Base-by-base conservation (phyloP, 2,797 vertebrate species). In the Ammospiza maritima region DNA sequence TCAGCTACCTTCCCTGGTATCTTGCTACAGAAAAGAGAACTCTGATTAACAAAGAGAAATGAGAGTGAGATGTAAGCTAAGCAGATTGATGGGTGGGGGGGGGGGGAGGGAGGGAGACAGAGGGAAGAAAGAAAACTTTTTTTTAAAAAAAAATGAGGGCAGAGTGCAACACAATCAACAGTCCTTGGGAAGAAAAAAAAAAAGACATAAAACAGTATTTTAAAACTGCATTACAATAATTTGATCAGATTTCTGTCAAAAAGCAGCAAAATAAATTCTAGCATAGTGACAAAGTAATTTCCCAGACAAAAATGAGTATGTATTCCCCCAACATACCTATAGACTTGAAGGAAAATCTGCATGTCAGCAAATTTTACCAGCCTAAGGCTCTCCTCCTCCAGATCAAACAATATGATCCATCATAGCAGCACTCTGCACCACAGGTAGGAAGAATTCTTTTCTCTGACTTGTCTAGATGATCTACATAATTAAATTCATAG, bases 401-500 rank as follows among this genome's bases (percentile, higher is more conserved):
- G 74, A 87, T 82, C 73, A 93, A 90, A 93, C 25, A 65, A 12
- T 26, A 23, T 36, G 19, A 94, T 71, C 45, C 57, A 80, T 50
- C 57, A 74, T 23, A 93, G 70, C 76, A 78, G 26, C 7, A 1
- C 23, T 36, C n/a, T 38, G 66, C 40, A 76, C 71, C 48, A 70
- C 78, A 77, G 69, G 85, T 71, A 85, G 50, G 36, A 76, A 84
- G 51, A 90, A 85, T 56, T 80, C 34, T 50, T 69, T 93, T 21
- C 50, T 90, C 66, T 4, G 5, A 81, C 60, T 62, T 84, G 47
- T 65, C 80, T 75, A 58, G 51, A 58, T 51, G 32, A 85, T 58
- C 51, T 85, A 18, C 45, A 22, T 82, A 85, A 94, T 87, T 73
- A 87, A 62, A 92, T 79, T 85, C 78, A 92, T 22, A 73, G 60